phyloP scores from a whole-genome alignment of 1,140 invertebrate species.

The Hormaphis cornu region DNA sequence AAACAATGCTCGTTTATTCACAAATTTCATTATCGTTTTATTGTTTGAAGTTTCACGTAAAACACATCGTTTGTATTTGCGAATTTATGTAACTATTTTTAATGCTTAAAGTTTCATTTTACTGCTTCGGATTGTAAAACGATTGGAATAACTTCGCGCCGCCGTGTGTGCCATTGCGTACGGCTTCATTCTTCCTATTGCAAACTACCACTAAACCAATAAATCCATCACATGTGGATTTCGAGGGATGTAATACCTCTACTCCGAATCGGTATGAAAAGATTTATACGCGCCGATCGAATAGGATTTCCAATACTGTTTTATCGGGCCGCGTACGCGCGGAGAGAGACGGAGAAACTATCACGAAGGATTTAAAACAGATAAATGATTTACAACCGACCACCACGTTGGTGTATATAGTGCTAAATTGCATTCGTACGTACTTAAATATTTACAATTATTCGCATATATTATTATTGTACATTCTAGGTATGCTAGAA shows the following conservation, averaged over 20 bases:
- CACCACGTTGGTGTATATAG: too few relatives aligned
- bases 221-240: slow-evolving; percentile 16
- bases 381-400: slow-evolving; percentile 14
- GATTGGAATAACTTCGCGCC: background rate
- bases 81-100: background rate
- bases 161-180: background rate
- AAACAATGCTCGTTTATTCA: too few relatives aligned
- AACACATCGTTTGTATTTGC: too few relatives aligned
- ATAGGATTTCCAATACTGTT: background rate
- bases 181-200: background rate
- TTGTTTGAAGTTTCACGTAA: too few relatives aligned
- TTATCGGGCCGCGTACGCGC: background rate
- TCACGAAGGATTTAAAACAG: background rate
- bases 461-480: too few relatives aligned
- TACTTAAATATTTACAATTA: too few relatives aligned
- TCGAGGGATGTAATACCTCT: background rate
- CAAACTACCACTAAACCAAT: background rate
- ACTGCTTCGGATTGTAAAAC: background rate
- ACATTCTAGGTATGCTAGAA: too few relatives aligned
- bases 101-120: background rate
- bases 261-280: background rate
- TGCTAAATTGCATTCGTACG: too few relatives aligned
- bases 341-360: background rate
- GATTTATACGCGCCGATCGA: background rate
- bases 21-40: too few relatives aligned